These are phyloP conservation scores for Muntiacus muntjak DNA, from an alignment of 2,113 vertebrate species.

Conservation along the genomic window DNA sequence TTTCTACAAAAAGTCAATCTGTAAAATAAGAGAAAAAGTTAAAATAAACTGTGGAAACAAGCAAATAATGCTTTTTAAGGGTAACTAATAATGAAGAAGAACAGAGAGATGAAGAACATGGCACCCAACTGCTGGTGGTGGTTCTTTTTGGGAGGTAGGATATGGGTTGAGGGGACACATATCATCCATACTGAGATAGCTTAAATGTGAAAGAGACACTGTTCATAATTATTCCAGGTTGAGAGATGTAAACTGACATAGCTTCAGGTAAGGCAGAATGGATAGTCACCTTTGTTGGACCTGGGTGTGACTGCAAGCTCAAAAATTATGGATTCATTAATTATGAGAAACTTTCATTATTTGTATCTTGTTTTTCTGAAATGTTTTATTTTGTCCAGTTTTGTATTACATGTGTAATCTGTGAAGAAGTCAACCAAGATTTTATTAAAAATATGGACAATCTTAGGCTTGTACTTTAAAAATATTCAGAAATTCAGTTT, in stretches of 20 bases:
- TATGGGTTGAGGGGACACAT: not conserved
- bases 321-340: not conserved
- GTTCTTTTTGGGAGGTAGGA: not conserved
- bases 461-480: not conserved
- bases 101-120: not conserved
- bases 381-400: not conserved
- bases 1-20: not conserved
- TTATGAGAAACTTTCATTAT: not conserved
- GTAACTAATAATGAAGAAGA: not conserved
- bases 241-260: not conserved
- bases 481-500: not conserved
- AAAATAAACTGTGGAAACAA: constrained; percentile 14
- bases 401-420: not conserved
- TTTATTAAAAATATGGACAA: not conserved
- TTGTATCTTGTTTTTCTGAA: not conserved
- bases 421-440: not conserved
- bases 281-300: not conserved
- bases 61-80: not conserved
- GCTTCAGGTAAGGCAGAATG: not conserved
- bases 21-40: not conserved
- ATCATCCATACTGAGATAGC: not conserved
- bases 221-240: not conserved
- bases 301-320: not conserved
- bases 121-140: no score
- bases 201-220: not conserved